Base-by-base conservation (phyloP, 1,140 invertebrate genomes). In the Tetragonula clypearis region DNA sequence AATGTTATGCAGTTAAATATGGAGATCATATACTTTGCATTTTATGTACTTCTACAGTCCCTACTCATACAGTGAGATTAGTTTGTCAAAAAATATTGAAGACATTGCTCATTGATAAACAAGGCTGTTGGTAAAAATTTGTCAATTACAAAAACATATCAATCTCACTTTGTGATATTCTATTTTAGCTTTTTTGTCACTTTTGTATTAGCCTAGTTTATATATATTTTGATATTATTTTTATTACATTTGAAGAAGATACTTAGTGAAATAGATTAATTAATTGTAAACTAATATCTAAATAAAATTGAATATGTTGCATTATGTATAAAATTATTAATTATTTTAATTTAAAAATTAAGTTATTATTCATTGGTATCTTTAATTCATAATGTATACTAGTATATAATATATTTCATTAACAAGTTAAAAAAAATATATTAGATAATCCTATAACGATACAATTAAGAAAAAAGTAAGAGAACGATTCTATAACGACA, bases 1-100 rank as follows among this genome's bases (percentile, higher is more conserved):
- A 98, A 94, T 98, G 97, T 91, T 97, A 98, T 90, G 97, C 96
- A 21, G 91, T 96, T 17, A 96, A 96, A 92, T 94, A 95, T 35
- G 95, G 95, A 23, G 94, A 96, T 90, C 95, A 97, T 84, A 94
- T 97, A 86, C 95, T 97, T 79, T 97, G 97, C 89, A 96, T 96
- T 14, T 92, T 98, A 1, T 97, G 97, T 92, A 95, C 96, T 26
- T 96, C 97, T 21, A 93, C 95, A 17, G 95, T 97, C 11, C 97
- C 97, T 69, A 96, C 96, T 73, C 96, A 96, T 89, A 96, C 97
- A 26, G 97, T 97, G 95, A 95, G 95, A 91, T 86, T 95, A 26
- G 94, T 96, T 72, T 95, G 95, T 35, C 93, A 95, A 87, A 95
- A 94, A 90, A 96, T 94, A 62, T 88, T 96, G 55, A 96, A 95